Evolutionary conservation across 1,140 invertebrate species (phyloP).

Genomic region (Meteorus sp.): DNA sequence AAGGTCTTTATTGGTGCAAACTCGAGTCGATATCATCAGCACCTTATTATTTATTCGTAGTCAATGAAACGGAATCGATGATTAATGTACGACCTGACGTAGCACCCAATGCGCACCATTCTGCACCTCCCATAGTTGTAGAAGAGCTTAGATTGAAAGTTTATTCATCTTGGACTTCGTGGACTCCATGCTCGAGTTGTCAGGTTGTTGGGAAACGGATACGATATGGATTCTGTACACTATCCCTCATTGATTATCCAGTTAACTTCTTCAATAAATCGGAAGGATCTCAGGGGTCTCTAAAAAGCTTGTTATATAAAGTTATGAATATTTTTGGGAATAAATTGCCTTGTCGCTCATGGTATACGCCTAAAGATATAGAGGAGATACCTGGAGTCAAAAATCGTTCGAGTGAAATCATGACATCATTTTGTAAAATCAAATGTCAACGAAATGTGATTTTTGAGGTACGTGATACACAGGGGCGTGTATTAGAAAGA

Average conservation of each 20-base stretch:
- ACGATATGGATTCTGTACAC: conserved; percentile 62
- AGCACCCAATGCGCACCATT: conserved; percentile 36
- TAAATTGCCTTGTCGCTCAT: conserved; percentile 66
- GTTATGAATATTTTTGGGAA: conserved; percentile 54
- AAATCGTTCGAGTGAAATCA: conserved; percentile 62
- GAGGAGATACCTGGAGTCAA: conserved; percentile 49
- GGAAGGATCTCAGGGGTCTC: too few relatives aligned
- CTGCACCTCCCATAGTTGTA: conserved; percentile 38
- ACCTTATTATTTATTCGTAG: conserved; percentile 57
- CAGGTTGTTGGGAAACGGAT: conserved; percentile 58
- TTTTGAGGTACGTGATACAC: conserved; percentile 60
- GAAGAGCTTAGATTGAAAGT: conserved; percentile 47
- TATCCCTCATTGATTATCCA: conserved; percentile 39
- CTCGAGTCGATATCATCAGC: conserved; percentile 48
- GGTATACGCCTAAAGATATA: conserved; percentile 55
- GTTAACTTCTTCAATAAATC: too few relatives aligned
- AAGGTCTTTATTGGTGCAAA: conserved; percentile 59
- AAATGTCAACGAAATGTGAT: conserved; percentile 57
- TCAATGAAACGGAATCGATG: conserved; percentile 42
- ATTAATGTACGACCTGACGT: conserved; percentile 38
- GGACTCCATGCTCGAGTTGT: conserved; percentile 69
- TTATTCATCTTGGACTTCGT: conserved; percentile 61
- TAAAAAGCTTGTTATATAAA: conserved; percentile 23
- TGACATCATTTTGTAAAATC: conserved; percentile 63
- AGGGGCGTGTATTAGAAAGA: conserved; percentile 60